These are phyloP conservation scores for Planococcus citri DNA, from an alignment of 1,140 invertebrate species.

Conservation along the genomic window DNA sequence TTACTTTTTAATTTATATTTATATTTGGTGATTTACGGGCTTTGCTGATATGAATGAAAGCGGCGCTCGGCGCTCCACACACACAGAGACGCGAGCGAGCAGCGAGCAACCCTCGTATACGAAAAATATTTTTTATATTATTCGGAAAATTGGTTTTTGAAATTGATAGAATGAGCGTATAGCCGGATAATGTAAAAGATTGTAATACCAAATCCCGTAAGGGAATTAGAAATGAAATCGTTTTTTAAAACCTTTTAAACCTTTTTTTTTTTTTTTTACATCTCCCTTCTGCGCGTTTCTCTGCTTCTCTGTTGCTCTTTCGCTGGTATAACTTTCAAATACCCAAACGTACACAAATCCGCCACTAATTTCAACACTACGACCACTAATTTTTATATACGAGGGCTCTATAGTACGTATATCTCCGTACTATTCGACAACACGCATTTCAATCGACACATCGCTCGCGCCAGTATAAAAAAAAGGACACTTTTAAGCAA, in stretches of 20 bases:
- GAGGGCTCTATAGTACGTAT: no score
- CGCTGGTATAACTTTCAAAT: neutral
- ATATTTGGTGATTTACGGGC: slow-evolving; percentile 16
- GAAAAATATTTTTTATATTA: neutral
- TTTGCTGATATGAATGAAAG: slow-evolving; percentile 9
- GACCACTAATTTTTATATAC: no score
- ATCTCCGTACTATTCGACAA: no score
- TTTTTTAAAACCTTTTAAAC: slow-evolving; percentile 20
- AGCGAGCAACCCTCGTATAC: neutral
- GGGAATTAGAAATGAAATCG: slow-evolving; percentile 17
- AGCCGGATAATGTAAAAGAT: slow-evolving; percentile 14
- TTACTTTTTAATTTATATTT: slow-evolving; percentile 19
- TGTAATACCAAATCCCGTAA: slow-evolving; percentile 14
- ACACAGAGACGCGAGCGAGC: no score
- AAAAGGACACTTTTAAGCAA: no score
- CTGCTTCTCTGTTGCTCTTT: no score
- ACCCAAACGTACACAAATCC: neutral
- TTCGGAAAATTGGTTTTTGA: slow-evolving; percentile 18
- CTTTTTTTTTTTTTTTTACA: neutral
- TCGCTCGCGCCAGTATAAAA: no score
- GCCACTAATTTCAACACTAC: neutral
- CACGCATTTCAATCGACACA: no score
- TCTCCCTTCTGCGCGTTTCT: neutral
- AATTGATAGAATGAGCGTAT: slow-evolving; percentile 20
- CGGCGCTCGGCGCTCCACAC: no score